These are phyloP conservation scores for Calephelis virginiensis DNA, from an alignment of 1,140 invertebrate genomes.

Conservation along the genomic window DNA sequence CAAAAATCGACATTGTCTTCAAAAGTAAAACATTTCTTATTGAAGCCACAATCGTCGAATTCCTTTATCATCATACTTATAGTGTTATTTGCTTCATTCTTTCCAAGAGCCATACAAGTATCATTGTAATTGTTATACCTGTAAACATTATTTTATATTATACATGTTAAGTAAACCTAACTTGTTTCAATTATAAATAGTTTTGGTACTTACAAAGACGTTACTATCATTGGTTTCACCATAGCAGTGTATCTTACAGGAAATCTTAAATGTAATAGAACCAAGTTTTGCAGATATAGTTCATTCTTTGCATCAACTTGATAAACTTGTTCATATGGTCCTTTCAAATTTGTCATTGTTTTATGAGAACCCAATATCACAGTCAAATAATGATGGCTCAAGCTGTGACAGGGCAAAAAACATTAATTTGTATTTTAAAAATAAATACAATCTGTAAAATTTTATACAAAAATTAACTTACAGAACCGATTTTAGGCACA, in stretches of 20 bases:
- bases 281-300: slow-evolving; percentile 76
- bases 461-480: slow-evolving; percentile 51
- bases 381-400: slow-evolving; percentile 79
- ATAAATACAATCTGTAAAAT: slow-evolving; percentile 1
- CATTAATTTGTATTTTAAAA: not conserved
- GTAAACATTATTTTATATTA: slow-evolving; percentile 19
- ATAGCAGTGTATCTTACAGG: slow-evolving; percentile 79
- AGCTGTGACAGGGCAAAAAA: slow-evolving; percentile 67
- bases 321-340: slow-evolving; percentile 84
- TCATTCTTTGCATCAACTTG: slow-evolving; percentile 76
- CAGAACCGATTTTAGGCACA: slow-evolving; percentile 78
- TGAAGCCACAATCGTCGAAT: slow-evolving; percentile 70
- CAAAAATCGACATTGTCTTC: slow-evolving; percentile 51
- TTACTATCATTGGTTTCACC: slow-evolving; percentile 80
- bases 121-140: slow-evolving; percentile 54
- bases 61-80: slow-evolving; percentile 71
- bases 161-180: too few species aligned
- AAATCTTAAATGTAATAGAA: slow-evolving; percentile 80
- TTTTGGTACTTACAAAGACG: slow-evolving; percentile 58
- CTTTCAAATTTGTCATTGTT: slow-evolving; percentile 76
- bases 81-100: slow-evolving; percentile 58
- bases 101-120: slow-evolving; percentile 78
- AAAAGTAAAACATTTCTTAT: slow-evolving; percentile 78
- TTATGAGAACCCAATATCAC: slow-evolving; percentile 83
- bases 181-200: not conserved